Evolutionary conservation across 92 coral and sea anemone species (phyloP), one percentile per base, ranked within the genome.

Genomic region (Virgularia gustaviana): DNA sequence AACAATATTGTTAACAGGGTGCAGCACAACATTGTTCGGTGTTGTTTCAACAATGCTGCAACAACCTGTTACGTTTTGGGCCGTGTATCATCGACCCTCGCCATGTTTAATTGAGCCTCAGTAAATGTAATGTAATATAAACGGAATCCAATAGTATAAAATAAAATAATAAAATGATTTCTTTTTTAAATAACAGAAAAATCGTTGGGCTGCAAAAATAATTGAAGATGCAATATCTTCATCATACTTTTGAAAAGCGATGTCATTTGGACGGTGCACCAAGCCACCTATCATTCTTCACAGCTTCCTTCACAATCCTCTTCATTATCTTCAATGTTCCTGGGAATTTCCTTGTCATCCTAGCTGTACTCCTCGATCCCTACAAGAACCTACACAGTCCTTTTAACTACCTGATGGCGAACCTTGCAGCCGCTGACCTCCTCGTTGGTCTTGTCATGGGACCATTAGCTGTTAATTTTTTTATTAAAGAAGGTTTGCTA

Each of bases 321-420:
- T 39, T 74, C 16, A 37, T 65, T 3, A 28, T 61, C 31, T 33
- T 45, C 10, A 74, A 65, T 42, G 67, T 74, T 16, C 79, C 72
- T 20, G 79, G 79, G 27, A 74, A 74, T 27, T 41, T 74, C 13
- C 79, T 74, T 19, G 54, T 74, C 19, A 37, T 74, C 22, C 59
- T 74, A 27, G 79, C 79, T 15, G 72, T 74, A 23, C 49, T 44
- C 11, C 29, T 60, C 15, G 79, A 74, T 43, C 79, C 79, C 32
- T 45, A 43, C 79, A 74, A 74, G 59, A 56, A 74, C 47, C 60
- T 74, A 0, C 61, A 30, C 39, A 28, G 45, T 29, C 61, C 79
- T 23, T 74, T 74, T n/a, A 74, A 39, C 60, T 33, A 41, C 25
- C 49, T 74, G 13, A 58, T 74, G 15, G 66, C 32, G 37, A 74